Evolutionary conservation across 2,888 invertebrate genomes (phyloP).

Genomic region (Drosophila suboccidentalis): DNA sequence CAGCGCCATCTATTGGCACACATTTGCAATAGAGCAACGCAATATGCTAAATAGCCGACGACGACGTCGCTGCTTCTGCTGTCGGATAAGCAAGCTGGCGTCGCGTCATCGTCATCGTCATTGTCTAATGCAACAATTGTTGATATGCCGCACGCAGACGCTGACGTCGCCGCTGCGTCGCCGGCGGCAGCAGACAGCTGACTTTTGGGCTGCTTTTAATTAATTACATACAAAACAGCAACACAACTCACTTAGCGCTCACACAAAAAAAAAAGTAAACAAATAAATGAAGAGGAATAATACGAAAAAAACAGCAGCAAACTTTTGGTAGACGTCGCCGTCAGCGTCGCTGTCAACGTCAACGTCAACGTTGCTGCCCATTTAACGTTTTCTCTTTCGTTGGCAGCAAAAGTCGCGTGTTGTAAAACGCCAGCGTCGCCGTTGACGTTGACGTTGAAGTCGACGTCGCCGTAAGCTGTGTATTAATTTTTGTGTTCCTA

Average conservation of each 20-base stretch:
- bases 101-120: constrained; percentile 31
- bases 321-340: constrained; percentile 40
- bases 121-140: constrained; percentile 76
- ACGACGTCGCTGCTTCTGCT: constrained; percentile 29
- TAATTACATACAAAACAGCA: constrained; percentile 70
- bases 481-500: constrained; percentile 53
- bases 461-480: constrained; percentile 20
- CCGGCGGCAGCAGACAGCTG: constrained; percentile 63
- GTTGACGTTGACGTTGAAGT: constrained; percentile 6
- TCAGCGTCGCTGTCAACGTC: constrained; percentile 23
- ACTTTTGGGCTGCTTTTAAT: constrained; percentile 75
- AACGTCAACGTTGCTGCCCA: constrained; percentile 41
- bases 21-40: constrained; percentile 60
- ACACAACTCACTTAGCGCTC: constrained; percentile 40
- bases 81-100: constrained; percentile 43
- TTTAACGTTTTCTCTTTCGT: constrained; percentile 74
- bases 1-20: constrained; percentile 81
- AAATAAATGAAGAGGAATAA: constrained; percentile 52
- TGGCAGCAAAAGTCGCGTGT: constrained; percentile 58
- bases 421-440: constrained; percentile 33
- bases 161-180: constrained; percentile 25
- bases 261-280: constrained; percentile 44
- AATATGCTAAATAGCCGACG: constrained; percentile 75
- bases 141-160: constrained; percentile 24
- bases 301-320: constrained; percentile 54